Evolutionary conservation across 2,113 vertebrate genomes (phyloP).

Genomic region (Phocoena phocoena): DNA sequence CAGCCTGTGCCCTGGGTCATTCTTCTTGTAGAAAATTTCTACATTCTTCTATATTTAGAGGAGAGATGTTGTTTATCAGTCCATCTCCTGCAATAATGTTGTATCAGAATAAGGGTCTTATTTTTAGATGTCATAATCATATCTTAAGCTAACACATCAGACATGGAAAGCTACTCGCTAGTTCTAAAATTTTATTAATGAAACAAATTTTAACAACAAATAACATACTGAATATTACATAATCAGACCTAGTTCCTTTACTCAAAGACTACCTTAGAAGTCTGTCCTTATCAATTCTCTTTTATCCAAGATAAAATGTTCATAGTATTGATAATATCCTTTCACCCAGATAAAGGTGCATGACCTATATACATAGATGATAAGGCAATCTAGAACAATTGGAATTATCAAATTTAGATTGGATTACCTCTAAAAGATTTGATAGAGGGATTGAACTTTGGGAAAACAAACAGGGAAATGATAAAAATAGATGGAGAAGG

Average conservation of each 20-base stretch:
- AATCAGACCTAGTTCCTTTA: neutral
- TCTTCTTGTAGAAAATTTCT: neutral
- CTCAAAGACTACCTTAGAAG: neutral
- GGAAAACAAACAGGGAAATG: constrained; percentile 39
- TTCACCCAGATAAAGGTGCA: neutral
- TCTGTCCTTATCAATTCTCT: neutral
- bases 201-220: constrained; percentile 4
- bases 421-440: neutral
- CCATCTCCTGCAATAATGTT: neutral
- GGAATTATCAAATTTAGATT: neutral
- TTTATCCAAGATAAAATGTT: neutral
- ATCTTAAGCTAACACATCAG: neutral
- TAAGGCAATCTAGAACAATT: neutral
- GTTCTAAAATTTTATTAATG: neutral
- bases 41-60: neutral
- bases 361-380: neutral
- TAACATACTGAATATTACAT: neutral
- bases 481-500: neutral
- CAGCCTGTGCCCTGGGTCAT: neutral
- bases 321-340: neutral
- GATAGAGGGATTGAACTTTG: neutral
- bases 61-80: neutral
- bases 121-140: neutral
- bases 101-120: neutral
- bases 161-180: neutral